Percentiles rank a stretch among this genome's conserved stretches.
Conservation (phyloP, 1,140 invertebrate species). For the Drosophila aff. region DNA sequence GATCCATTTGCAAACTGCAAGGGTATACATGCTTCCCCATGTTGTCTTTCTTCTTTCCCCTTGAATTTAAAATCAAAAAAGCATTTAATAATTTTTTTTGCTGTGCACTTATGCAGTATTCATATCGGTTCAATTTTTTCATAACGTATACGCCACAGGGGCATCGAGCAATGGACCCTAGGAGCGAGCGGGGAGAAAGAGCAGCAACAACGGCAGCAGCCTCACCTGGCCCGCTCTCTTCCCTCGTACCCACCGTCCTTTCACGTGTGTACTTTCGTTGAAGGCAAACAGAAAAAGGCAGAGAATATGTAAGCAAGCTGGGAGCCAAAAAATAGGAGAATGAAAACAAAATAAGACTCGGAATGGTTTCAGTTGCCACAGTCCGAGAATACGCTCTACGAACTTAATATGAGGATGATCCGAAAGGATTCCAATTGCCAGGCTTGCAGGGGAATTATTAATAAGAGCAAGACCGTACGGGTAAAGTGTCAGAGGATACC, state of each 20-base stretch:
- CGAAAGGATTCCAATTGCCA: not conserved
- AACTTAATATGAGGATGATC: not conserved
- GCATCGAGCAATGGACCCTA: constrained; percentile 50
- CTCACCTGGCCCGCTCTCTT: constrained; percentile 2
- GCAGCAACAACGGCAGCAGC: constrained; percentile 35
- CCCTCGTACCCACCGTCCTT: not conserved
- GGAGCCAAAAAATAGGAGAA: constrained; percentile 3
- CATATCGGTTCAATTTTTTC: constrained; percentile 34
- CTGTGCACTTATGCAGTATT: constrained; percentile 14
- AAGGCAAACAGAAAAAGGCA: constrained; percentile 61
- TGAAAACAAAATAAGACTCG: constrained; percentile 9
- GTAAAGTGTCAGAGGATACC: no score
- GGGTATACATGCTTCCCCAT: not conserved
- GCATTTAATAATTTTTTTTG: not conserved
- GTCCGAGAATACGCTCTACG: constrained; percentile 15
- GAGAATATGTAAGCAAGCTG: constrained; percentile 23
- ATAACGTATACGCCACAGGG: constrained; percentile 35
- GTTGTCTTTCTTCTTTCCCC: not conserved
- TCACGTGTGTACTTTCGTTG: constrained; percentile 32
- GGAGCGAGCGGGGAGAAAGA: not conserved
- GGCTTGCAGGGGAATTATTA: constrained; percentile 1
- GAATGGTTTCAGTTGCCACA: constrained; percentile 13
- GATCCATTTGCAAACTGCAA: no score
- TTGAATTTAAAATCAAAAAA: not conserved
- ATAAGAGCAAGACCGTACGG: not conserved